Evolutionary conservation across 1,140 invertebrate species (phyloP), one percentile per base, ranked within the genome.

Genomic region (Sarcophaga peregrina): DNA sequence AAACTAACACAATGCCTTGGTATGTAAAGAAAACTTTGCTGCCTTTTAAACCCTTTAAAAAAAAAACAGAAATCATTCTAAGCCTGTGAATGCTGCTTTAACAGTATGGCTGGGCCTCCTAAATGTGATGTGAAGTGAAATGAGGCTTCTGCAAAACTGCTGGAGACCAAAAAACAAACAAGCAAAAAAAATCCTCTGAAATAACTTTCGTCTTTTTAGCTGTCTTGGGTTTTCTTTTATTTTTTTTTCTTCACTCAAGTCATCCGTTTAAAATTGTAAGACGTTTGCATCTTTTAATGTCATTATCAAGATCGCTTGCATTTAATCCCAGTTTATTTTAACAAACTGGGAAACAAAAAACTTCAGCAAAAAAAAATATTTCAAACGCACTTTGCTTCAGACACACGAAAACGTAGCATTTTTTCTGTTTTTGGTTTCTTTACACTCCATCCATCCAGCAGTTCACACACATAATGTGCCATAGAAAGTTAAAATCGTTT

Each of bases 241-340:
- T 10, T 54, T 54, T 10, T 54, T 54, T 2, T 54, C 5, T 47
- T 78, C 50, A 78, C 50, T 52, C 75, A 78, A 37, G 75, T 52
- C 75, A 78, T 78, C 75, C 47, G 75, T 78, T 78, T 78, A 78
- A 78, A 78, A 78, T 78, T 78, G 48, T 78, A 78, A 78, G 75
- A 78, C 75, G 75, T 78, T 78, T 78, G 75, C 87, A 87, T 89
- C 87, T 88, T 88, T 88, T 89, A 88, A 89, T 89, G 86, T 89
- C 87, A 89, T 89, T 89, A 89, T 89, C 87, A 89, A 89, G 87
- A 89, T 89, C 87, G 87, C 87, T 88, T 89, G 87, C 87, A 86
- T 89, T 89, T 89, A 89, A 89, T 89, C 87, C 17, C 62, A 68
- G 15, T 58, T 58, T 68, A 68, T 58, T 20, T 20, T 20, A 68